Conservation (phyloP, 2,797 vertebrate species). For the Leptatherina wallacei region DNA sequence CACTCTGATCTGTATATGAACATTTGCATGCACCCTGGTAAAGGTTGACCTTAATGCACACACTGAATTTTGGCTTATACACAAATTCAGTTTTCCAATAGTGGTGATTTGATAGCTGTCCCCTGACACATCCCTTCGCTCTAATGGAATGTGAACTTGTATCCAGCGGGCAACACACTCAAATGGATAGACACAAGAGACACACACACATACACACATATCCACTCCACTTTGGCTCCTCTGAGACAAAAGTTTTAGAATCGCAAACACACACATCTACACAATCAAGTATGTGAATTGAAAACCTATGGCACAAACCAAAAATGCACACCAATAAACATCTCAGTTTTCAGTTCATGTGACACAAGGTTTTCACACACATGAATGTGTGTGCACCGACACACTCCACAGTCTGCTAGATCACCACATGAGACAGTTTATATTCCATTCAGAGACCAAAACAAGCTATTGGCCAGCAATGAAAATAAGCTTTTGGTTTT, state of each 20-base stretch:
- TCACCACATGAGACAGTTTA: constrained; percentile 58
- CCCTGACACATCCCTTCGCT: constrained; percentile 60
- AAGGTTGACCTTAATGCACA: constrained; percentile 34
- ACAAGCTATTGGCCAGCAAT: constrained; percentile 45
- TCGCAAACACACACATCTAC: constrained; percentile 14
- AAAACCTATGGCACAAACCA: constrained; percentile 47
- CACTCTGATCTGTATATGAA: constrained; percentile 4
- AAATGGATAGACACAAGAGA: constrained; percentile 57
- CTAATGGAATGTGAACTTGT: constrained; percentile 76
- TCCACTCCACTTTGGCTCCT: constrained; percentile 37
- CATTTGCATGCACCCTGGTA: constrained; percentile 5
- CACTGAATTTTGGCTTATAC: constrained; percentile 14
- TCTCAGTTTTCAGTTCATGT: constrained; percentile 41
- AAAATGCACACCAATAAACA: constrained; percentile 44
- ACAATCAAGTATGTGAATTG: constrained; percentile 3
- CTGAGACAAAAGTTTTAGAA: constrained; percentile 50
- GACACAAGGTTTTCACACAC: constrained; percentile 15
- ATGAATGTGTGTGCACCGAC: background rate
- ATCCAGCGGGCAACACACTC: constrained; percentile 67
- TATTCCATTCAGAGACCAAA: constrained; percentile 55
- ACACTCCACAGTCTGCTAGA: constrained; percentile 5
- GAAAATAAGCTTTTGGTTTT: constrained; percentile 66
- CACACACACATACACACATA: constrained; percentile 47
- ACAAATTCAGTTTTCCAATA: constrained; percentile 40
- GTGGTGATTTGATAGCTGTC: constrained; percentile 67